These are phyloP conservation scores for Gavia stellata DNA, from an alignment of 2,113 vertebrate genomes.

Conservation along the genomic window DNA sequence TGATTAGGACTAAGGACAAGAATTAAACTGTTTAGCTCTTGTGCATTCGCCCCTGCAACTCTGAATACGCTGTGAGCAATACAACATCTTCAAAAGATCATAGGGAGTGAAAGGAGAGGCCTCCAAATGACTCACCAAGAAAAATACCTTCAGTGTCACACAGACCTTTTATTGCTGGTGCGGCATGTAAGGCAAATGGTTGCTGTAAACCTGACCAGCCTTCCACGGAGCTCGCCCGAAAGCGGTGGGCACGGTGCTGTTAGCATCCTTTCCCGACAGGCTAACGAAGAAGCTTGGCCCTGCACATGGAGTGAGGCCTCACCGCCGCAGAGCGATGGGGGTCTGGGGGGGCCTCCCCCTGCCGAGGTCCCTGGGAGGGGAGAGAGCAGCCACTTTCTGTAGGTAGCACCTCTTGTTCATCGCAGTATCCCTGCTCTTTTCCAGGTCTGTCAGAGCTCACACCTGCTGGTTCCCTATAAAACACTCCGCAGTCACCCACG, in stretches of 20 bases:
- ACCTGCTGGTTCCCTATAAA: not conserved
- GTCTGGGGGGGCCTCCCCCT: not conserved
- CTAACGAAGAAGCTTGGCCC: not conserved
- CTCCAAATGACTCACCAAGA: conserved; percentile 17
- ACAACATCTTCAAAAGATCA: not conserved
- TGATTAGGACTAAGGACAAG: not conserved
- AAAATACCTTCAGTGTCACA: not conserved
- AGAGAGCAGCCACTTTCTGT: not conserved
- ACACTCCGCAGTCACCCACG: not conserved
- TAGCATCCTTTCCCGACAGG: not conserved
- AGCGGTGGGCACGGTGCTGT: not conserved
- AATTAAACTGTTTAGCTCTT: not conserved
- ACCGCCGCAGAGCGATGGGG: accelerated
- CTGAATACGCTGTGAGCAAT: not conserved
- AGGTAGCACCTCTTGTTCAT: accelerated
- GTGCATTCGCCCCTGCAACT: not conserved
- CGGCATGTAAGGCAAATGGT: conserved; percentile 13
- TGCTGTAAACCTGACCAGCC: not conserved
- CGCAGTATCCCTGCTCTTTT: accelerated
- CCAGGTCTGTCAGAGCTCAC: too few species aligned
- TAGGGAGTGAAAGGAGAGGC: not conserved
- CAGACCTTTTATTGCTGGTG: conserved; percentile 1
- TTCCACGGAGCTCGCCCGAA: not conserved
- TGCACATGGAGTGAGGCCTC: accelerated
- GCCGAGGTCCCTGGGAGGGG: not conserved